Evolutionary conservation across 2,888 invertebrate genomes (phyloP).

Genomic region (Agrochola circellaris): DNA sequence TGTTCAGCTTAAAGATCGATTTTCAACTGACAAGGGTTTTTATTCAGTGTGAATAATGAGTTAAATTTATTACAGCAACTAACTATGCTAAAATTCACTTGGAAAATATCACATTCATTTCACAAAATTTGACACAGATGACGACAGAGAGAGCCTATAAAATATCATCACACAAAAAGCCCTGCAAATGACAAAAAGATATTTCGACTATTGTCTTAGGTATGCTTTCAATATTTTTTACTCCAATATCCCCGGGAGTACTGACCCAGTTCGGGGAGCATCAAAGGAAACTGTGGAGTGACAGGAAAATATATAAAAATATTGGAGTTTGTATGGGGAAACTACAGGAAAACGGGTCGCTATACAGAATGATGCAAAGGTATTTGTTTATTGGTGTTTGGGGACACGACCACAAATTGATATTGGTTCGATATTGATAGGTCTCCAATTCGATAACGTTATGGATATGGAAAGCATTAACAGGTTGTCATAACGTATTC

Average conservation of each 20-base stretch:
- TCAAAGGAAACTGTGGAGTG: constrained; percentile 37
- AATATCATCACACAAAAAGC: constrained; percentile 3
- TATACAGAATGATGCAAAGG: constrained; percentile 19
- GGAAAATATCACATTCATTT: background rate
- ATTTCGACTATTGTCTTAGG: constrained; percentile 47
- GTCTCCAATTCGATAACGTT: constrained; percentile 5
- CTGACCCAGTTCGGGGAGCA: constrained; percentile 52
- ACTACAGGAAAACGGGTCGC: constrained; percentile 36
- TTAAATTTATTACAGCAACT: background rate
- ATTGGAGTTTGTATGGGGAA: constrained; percentile 39
- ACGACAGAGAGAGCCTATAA: too few relatives aligned
- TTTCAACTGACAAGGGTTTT: background rate
- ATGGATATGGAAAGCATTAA: constrained; percentile 25
- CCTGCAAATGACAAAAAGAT: constrained; percentile 39
- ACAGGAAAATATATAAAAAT: constrained; percentile 47
- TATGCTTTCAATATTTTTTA: constrained; percentile 56
- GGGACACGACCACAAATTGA: constrained; percentile 38
- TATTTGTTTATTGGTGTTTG: constrained; percentile 39
- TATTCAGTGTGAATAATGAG: background rate
- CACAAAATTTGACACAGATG: background rate
- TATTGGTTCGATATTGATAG: constrained; percentile 16
- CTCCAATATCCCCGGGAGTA: constrained; percentile 50
- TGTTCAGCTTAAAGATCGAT: too few relatives aligned
- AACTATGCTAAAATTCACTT: background rate
- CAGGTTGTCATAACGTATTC: constrained; percentile 14